Percentiles rank a stretch among this genome's conserved stretches.
These are phyloP conservation scores for Parambassis ranga DNA, from an alignment of 2,797 vertebrate species.

Conservation along the genomic window DNA sequence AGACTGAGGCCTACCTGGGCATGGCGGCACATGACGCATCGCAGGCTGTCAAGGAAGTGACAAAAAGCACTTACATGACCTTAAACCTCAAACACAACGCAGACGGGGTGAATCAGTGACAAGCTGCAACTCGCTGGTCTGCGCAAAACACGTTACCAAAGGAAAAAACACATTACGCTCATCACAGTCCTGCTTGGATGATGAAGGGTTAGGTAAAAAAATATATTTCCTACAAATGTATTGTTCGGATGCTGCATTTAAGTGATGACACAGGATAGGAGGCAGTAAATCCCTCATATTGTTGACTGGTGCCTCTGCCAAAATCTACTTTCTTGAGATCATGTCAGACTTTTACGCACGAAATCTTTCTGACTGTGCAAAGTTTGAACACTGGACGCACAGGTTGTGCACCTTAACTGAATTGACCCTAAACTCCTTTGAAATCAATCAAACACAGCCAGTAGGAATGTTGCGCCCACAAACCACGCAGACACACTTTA, in stretches of 20 bases:
- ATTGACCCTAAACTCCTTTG: background rate
- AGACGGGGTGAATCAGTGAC: background rate
- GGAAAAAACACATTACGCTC: background rate
- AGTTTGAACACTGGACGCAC: background rate
- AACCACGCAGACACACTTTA: background rate
- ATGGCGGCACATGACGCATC: background rate
- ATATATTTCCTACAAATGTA: constrained; percentile 18
- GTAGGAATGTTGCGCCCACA: fast-evolving
- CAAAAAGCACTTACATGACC: background rate
- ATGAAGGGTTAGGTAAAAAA: constrained; percentile 62
- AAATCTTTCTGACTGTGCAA: background rate
- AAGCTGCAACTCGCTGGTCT: background rate
- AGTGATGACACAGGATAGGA: background rate
- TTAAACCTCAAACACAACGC: background rate
- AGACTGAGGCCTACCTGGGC: constrained; percentile 41
- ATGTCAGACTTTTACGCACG: constrained; percentile 6
- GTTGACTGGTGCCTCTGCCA: background rate
- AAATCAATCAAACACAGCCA: background rate
- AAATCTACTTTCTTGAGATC: background rate
- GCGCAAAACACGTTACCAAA: background rate
- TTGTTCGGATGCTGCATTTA: constrained; percentile 54
- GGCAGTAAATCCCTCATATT: background rate
- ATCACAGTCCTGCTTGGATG: constrained; percentile 10
- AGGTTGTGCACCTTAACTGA: background rate
- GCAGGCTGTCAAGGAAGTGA: background rate